A percentile compares a stretch with the other conserved stretches of the same genome.
These are phyloP conservation scores for Agapostemon virescens DNA, from an alignment of 2,888 invertebrate species.

Conservation along the genomic window DNA sequence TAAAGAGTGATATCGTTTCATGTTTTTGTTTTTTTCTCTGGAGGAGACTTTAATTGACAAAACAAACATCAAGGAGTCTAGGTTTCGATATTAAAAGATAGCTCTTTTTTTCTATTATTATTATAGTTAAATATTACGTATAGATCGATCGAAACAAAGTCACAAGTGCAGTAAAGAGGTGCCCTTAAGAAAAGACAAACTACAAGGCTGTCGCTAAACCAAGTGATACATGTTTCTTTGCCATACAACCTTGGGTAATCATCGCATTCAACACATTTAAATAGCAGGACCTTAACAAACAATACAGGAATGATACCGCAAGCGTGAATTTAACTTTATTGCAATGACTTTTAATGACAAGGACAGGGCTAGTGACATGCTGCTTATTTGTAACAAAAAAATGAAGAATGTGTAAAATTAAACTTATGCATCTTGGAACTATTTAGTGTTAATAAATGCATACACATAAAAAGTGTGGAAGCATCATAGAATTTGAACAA, in stretches of 20 bases:
- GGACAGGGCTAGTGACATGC: constrained; percentile 22
- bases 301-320: constrained; percentile 1
- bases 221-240: constrained; percentile 12
- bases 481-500: not conserved
- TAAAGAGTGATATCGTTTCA: constrained; percentile 15
- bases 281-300: constrained; percentile 10
- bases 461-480: not conserved
- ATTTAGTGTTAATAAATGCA: constrained; percentile 5
- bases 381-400: constrained; percentile 6
- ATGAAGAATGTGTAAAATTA: not conserved
- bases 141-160: constrained; percentile 20
- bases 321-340: constrained; percentile 14
- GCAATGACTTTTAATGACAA: constrained; percentile 13
- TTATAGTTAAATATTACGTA: not conserved
- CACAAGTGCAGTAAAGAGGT: constrained; percentile 60
- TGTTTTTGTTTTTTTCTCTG: constrained; percentile 1
- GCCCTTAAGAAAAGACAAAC: constrained; percentile 32
- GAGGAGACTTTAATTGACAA: not conserved
- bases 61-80: not conserved
- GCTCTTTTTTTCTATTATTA: not conserved
- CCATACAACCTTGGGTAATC: constrained; percentile 29
- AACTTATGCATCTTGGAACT: constrained; percentile 10
- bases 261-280: constrained; percentile 17
- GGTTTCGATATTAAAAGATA: not conserved
- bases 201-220: constrained; percentile 20